Base-by-base conservation (phyloP, 2,113 vertebrate species). In the Murina feae region DNA sequence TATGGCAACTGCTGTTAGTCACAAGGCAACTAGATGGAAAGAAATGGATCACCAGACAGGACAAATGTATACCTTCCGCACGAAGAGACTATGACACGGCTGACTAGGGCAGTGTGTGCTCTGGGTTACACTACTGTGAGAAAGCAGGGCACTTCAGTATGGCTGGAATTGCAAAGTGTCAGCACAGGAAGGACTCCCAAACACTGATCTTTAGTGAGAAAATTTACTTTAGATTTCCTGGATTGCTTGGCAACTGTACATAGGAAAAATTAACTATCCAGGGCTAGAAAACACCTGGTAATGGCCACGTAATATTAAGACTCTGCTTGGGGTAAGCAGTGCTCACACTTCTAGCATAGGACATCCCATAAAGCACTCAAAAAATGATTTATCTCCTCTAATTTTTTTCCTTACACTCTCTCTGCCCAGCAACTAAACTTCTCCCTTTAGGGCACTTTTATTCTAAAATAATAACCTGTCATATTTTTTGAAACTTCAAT, bases 171-270 rank as follows among this genome's bases (percentile, higher is more conserved):
- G 32, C 55, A 53, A 37, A 60, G 66, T 23, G 74, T 44, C 35
- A 81, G 32, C 65, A 84, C 39, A 93, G 28, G 44, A 87, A 91
- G 71, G 32, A 35, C 20, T 95, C 75, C 51, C 11, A 60, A 87
- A 89, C 9, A 68, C 13, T 39, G 51, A 83, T n/a, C 44, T 92
- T 72, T 55, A 88, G 79, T 55, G 32, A 42, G 53, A 78, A 95
- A 72, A 79, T 65, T 23, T 44, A 35, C 53, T 69, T 66, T 11
- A 74, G 58, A 60, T 44, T 74, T n/a, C 60, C 21, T 75, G 42
- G 85, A 71, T 55, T 92, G 87, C 47, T 53, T 82, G 86, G 89
- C 86, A 89, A 87, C 53, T 44, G 6, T 53, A 93, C 30, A n/a
- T 21, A 68, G 44, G 76, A 93, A 78, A 60, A 49, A 49, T 20